A percentile compares a stretch with the other conserved stretches of the same genome.
Evolutionary conservation across 2,888 invertebrate species (phyloP).

Genomic region (Tachina grossa): DNA sequence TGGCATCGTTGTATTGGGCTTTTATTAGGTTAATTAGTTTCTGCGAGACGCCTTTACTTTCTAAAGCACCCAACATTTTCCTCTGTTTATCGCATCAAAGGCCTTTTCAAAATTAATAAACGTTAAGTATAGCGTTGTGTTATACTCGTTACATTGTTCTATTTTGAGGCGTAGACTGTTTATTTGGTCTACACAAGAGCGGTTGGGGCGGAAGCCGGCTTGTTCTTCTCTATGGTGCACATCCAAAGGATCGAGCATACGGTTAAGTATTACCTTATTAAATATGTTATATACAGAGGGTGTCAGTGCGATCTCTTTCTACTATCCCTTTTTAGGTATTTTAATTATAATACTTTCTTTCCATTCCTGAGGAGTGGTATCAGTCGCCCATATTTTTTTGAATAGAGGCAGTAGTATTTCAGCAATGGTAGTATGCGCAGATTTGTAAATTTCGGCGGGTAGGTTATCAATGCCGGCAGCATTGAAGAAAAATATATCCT

Average conservation of each 20-base stretch:
- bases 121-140: background rate
- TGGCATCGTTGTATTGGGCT: background rate
- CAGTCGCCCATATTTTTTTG: too few species aligned
- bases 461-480: too few species aligned
- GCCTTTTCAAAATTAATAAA: background rate
- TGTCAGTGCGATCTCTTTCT: background rate
- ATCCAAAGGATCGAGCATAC: background rate
- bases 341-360: background rate
- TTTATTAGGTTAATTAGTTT: constrained; percentile 8
- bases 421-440: too few species aligned
- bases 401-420: background rate
- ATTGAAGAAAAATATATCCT: too few species aligned
- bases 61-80: background rate
- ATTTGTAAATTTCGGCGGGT: too few species aligned
- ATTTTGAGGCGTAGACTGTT: background rate
- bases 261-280: background rate
- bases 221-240: background rate
- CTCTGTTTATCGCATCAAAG: background rate
- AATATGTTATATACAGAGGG: background rate
- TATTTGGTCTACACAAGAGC: background rate
- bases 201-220: background rate
- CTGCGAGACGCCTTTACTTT: background rate
- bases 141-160: background rate
- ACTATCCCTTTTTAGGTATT: background rate
- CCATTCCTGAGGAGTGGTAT: background rate